Base-by-base conservation (phyloP, 2,113 vertebrate species). In the Tachysurus fulvidraco region DNA sequence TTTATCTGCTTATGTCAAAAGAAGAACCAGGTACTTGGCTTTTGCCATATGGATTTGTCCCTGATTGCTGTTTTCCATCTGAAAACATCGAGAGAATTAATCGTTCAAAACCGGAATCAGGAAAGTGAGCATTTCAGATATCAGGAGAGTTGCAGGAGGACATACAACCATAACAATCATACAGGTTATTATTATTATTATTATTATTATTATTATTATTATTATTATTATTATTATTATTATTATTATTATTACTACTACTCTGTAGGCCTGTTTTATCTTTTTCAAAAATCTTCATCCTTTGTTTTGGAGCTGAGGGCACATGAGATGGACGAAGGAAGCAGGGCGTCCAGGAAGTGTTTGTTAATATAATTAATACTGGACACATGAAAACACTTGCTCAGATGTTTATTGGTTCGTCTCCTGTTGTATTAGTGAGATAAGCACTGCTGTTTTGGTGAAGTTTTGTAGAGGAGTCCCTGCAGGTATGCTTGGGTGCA, bases 1-100 rank as follows among this genome's bases (percentile, higher is more conserved):
- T 89, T 69, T 73, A 87, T 88, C 91, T 88, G 84, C 88, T 83
- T 81, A 64, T 85, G 59, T 74, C 36, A 81, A 41, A 73, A 65
- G 83, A 78, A 59, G 83, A 67, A 80, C 73, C 84, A 88, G 84
- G 81, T 86, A 84, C 81, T 71, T 59, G 86, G 80, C 83, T 81
- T 67, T 28, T 36, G n/a, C 44, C 59, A 81, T 81, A 64, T 21
- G 36, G 77, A 19, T 57, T 79, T 77, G 11, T 8, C 74, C 17
- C 14, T 23, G 3, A 30, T 5, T 79, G 28, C 28, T 10, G 9
- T 28, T 57, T 79, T 57, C 8, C 10, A 23, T 23, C 59, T 80
- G 23, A 5, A 21, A 41, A 59, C 41, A 41, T 59, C 13, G n/a
- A 2, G 2, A 77, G 13, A 80, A 41, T 76, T 79, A 21, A 23